Evolutionary conservation across 2,888 invertebrate genomes (phyloP), one percentile per base, ranked within the genome.

Genomic region (Eupithecia inturbata): DNA sequence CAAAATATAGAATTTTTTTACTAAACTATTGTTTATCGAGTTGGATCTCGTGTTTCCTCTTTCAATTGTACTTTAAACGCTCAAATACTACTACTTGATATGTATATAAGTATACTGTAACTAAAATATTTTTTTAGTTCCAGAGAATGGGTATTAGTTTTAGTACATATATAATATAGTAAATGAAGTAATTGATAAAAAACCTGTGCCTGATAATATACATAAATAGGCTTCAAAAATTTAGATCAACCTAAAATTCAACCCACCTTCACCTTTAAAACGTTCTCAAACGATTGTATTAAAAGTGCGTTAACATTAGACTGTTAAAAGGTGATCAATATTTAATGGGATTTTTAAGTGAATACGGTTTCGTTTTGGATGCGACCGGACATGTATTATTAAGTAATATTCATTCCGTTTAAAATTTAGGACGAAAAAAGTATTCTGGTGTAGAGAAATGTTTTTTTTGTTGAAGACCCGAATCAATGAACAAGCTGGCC

Each of bases 321-420:
- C 45, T 72, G 74, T 76, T 74, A 74, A 64, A 74, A 57, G 53
- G 62, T 70, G 49, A 75, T 72, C 70, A 75, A 75, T 72, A 72
- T 72, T 70, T 72, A 67, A 75, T 75, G 75, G 63, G 70, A 41
- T 53, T 70, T 72, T 75, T 72, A 75, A 75, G 70, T 19, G 41
- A 67, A 70, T 75, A 67, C 62, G 67, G 49, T 72, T 74, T 53
- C 60, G 14, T 68, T 68, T 57, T 7, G 57, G 68, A n/a, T 53
- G 49, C 22, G 49, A 53, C 49, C 22, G 49, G 4, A 22, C 10
- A 22, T 53, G 49, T 53, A 53, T 53, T 53, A 53, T 53, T 53
- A 22, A 53, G 49, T n/a, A 53, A 10, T 53, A 53, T 22, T 53
- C 49, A 53, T 22, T n/a, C 49, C 3, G 49, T 53, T 53, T n/a